Percentiles rank a stretch among this genome's conserved stretches.
phyloP scores from a whole-genome alignment of 2,888 invertebrate genomes.

The Cremastobaeus sp. region DNA sequence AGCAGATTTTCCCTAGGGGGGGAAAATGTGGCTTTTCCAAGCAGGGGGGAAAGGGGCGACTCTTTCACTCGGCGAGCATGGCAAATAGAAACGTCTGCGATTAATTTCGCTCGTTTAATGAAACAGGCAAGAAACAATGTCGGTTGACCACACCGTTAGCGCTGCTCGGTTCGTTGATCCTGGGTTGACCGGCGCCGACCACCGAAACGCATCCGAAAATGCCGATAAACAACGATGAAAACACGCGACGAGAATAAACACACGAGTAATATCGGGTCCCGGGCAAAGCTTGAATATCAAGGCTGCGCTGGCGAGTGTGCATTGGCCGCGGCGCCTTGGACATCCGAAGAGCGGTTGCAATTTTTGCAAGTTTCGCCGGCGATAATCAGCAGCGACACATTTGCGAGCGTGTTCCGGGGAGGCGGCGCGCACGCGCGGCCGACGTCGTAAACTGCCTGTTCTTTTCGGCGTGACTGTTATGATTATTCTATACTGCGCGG shows the following conservation, averaged over 20 bases:
- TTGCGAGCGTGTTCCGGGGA: too few relatives aligned
- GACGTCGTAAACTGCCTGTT: too few relatives aligned
- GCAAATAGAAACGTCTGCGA: too few relatives aligned
- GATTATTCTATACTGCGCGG: conserved; percentile 20
- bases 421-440: neutral
- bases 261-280: conserved; percentile 11
- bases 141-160: conserved; percentile 2
- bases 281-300: conserved; percentile 26
- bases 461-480: conserved; percentile 27
- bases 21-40: too few relatives aligned
- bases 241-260: conserved; percentile 17
- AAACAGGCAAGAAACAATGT: conserved; percentile 4
- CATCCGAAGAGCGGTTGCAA: conserved; percentile 9
- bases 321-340: too few relatives aligned
- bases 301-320: conserved; percentile 17
- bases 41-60: too few relatives aligned
- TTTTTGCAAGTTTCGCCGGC: too few relatives aligned
- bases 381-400: too few relatives aligned
- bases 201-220: conserved; percentile 21
- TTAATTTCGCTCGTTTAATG: neutral
- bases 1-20: too few relatives aligned
- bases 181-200: neutral
- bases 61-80: too few relatives aligned
- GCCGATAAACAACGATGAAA: conserved; percentile 26
- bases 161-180: conserved; percentile 1